Conservation (phyloP, 1,140 invertebrate species). For the Nasonia vitripennis region DNA sequence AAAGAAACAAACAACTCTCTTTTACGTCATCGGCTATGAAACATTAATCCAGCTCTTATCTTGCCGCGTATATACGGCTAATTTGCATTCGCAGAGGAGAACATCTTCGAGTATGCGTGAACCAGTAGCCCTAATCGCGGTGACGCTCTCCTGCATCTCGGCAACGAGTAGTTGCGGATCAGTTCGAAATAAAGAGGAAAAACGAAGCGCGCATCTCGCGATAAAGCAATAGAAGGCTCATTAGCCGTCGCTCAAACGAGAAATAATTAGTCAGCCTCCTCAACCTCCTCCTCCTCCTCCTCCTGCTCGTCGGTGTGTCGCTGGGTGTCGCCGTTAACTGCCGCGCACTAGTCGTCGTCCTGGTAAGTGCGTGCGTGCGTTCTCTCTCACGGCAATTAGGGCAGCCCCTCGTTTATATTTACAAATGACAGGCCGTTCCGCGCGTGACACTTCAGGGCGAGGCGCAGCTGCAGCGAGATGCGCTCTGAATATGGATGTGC, state of each 20-base stretch:
- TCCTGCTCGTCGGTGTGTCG: background rate
- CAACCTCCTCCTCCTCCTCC: background rate
- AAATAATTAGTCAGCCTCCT: background rate
- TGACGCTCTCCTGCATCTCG: background rate
- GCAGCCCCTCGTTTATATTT: background rate
- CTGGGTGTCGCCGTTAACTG: background rate
- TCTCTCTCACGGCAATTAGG: too few relatives aligned
- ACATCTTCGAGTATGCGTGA: background rate
- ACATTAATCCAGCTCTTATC: background rate
- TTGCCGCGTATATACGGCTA: background rate
- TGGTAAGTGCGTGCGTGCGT: too few relatives aligned
- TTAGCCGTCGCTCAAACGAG: background rate
- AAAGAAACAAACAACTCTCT: background rate
- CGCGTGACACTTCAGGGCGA: background rate
- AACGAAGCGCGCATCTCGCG: background rate
- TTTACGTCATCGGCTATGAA: background rate
- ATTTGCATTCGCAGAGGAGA: background rate
- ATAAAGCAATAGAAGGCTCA: constrained; percentile 1
- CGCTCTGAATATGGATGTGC: constrained; percentile 30
- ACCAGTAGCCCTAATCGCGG: background rate
- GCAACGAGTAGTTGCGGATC: too few relatives aligned
- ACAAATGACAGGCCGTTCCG: constrained; percentile 18
- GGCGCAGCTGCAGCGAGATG: background rate
- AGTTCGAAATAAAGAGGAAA: too few relatives aligned
- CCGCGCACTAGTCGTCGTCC: too few relatives aligned